Base-by-base conservation (phyloP, 1,140 invertebrate species). In the Drosophila tani region DNA sequence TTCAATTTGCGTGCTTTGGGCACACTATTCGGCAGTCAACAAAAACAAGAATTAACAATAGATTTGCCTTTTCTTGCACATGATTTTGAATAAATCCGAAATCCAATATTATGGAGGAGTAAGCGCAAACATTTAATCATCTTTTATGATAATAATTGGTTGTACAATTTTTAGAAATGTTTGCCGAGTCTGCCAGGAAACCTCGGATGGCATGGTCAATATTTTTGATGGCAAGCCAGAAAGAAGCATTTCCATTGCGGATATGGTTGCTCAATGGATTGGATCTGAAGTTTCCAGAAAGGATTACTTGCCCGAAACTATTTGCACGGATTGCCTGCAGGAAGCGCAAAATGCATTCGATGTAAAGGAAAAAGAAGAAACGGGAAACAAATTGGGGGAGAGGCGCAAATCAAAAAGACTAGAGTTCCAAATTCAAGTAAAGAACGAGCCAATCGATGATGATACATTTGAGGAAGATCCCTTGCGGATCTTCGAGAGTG, bases 161-260 rank as follows among this genome's bases (percentile, higher is more conserved):
- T 11, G 2, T 6, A 21, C 6, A 2, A 40, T 56, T 56, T 56
- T n/a, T 14, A 56, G 53, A 21, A 56, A 56, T n/a, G n/a, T 56
- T 4, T 56, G 53, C 1, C 35, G 53, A 1, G 14, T 56, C 24
- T 56, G 53, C 14, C 53, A 56, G 53, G 53, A 56, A 56, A 3
- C 35, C 1, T 56, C 53, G 19, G 35, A 40, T 11, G 8, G 19
- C 1, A 6, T 40, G 53, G 35, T 56, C 19, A 40, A 56, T 19
- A 56, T 56, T 11, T 56, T 56, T 21, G 9, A 24, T 3, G 32
- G 3, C 53, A 40, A n/a, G 9, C 24, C 35, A 1, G 12, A 6
- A 24, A 56, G 35, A 21, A 5, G 5, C 21, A n/a, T 55, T 40
- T 40, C 53, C 2, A 19, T 56, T 19, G 14, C 53, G 5, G 19